phyloP scores from a whole-genome alignment of 2,113 vertebrate species.

The Dipodomys ordii region DNA sequence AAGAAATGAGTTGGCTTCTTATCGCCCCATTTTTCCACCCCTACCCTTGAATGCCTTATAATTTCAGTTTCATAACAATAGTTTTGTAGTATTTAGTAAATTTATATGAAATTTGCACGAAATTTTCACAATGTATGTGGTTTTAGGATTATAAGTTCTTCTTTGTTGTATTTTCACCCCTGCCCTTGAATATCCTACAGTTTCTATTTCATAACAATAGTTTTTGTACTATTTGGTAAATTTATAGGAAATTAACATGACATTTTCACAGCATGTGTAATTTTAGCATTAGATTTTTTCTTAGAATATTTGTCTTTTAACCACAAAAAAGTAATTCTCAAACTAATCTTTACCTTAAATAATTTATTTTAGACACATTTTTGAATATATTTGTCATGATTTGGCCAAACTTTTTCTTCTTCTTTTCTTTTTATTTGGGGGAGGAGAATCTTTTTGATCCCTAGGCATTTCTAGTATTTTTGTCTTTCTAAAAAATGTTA shows the following conservation, averaged over 20 bases:
- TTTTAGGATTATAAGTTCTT: too few species aligned
- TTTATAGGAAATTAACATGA: too few species aligned
- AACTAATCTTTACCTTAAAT: background rate
- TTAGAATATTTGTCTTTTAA: background rate
- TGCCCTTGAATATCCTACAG: too few species aligned
- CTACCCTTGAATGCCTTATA: too few species aligned
- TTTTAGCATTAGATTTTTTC: background rate
- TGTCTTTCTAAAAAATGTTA: background rate
- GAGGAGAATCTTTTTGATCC: background rate
- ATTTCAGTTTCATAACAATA: too few species aligned
- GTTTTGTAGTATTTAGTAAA: background rate
- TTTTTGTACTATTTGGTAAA: too few species aligned
- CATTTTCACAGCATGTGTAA: background rate
- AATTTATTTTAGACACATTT: background rate
- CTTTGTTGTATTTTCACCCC: too few species aligned
- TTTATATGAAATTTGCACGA: background rate
- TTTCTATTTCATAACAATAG: too few species aligned
- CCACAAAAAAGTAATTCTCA: background rate
- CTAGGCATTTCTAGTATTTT: background rate
- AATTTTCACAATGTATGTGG: background rate
- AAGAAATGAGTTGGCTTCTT: too few species aligned
- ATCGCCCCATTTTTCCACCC: too few species aligned
- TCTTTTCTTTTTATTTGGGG: too few species aligned
- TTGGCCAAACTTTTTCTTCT: background rate
- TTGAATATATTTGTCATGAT: background rate